A percentile compares a stretch with the other conserved stretches of the same genome.
Conservation (phyloP, 2,113 vertebrate species). For the Pseudorectes ferrugineus region DNA sequence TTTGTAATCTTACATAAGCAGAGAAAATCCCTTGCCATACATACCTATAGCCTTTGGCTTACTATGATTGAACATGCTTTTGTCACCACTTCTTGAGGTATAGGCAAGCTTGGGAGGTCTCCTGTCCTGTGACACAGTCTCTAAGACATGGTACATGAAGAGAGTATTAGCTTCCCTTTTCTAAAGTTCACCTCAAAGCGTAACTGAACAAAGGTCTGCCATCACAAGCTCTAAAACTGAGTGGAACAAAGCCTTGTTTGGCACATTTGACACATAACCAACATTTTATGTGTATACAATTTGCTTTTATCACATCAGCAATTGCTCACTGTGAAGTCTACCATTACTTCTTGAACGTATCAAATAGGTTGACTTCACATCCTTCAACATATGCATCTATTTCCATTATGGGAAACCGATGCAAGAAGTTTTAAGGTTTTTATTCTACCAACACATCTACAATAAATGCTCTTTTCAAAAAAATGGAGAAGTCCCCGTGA, state of each 20-base stretch:
- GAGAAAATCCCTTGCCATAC: background rate
- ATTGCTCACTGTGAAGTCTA: background rate
- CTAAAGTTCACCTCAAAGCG: background rate
- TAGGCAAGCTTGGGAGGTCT: constrained; percentile 90
- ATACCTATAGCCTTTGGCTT: constrained; percentile 97
- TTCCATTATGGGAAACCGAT: background rate
- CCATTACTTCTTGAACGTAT: background rate
- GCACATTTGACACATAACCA: background rate
- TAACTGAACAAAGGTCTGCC: background rate
- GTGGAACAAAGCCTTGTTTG: background rate
- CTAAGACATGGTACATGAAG: constrained; percentile 43
- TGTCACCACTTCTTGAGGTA: constrained; percentile 87
- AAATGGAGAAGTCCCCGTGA: background rate
- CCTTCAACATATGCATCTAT: rapidly evolving
- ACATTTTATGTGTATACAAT: background rate
- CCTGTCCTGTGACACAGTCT: constrained; percentile 84
- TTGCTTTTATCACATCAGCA: background rate
- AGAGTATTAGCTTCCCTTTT: background rate
- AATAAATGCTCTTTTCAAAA: background rate
- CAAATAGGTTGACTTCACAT: background rate
- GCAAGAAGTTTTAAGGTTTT: background rate
- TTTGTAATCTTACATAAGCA: background rate
- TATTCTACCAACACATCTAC: background rate
- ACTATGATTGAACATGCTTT: constrained; percentile 84
- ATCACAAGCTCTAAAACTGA: background rate